Percentiles rank a stretch among this genome's conserved stretches.
Conservation (phyloP, 2,888 invertebrate genomes). For the Habroteleia sp. region DNA sequence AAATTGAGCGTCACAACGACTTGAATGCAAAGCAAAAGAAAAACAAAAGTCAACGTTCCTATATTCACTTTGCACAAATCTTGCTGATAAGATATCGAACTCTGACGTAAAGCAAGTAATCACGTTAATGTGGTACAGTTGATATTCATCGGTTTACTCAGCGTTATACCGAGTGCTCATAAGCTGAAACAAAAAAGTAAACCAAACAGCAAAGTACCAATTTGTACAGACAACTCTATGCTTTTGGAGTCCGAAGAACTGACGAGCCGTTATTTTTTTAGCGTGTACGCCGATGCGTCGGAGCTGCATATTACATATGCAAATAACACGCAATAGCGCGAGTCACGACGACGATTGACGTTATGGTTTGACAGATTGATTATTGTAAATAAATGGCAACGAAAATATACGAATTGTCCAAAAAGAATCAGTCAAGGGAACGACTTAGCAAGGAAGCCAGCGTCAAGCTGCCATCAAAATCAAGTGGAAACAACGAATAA, state of each 20-base stretch:
- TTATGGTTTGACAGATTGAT: conserved; percentile 63
- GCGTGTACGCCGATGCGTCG: conserved; percentile 31
- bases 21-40: not conserved
- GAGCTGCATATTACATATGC: conserved; percentile 53
- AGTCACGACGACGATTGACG: conserved; percentile 51
- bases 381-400: conserved; percentile 75
- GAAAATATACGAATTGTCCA: conserved; percentile 77
- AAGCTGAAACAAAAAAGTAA: conserved; percentile 5
- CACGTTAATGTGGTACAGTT: not conserved
- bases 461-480: conserved; percentile 23
- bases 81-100: conserved; percentile 26
- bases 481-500: not conserved
- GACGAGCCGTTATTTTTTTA: conserved; percentile 51
- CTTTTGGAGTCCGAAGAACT: conserved; percentile 32
- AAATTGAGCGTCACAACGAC: not conserved
- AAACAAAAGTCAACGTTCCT: conserved; percentile 28
- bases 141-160: conserved; percentile 1
- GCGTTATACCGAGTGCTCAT: conserved; percentile 8
- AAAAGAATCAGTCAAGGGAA: conserved; percentile 71
- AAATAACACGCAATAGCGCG: conserved; percentile 50
- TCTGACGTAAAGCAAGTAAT: conserved; percentile 3
- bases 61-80: conserved; percentile 27
- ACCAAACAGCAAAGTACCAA: not conserved
- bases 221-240: conserved; percentile 45
- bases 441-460: conserved; percentile 72